These are phyloP conservation scores for Helicoverpa armigera DNA, from an alignment of 1,140 invertebrate genomes.

Conservation along the genomic window DNA sequence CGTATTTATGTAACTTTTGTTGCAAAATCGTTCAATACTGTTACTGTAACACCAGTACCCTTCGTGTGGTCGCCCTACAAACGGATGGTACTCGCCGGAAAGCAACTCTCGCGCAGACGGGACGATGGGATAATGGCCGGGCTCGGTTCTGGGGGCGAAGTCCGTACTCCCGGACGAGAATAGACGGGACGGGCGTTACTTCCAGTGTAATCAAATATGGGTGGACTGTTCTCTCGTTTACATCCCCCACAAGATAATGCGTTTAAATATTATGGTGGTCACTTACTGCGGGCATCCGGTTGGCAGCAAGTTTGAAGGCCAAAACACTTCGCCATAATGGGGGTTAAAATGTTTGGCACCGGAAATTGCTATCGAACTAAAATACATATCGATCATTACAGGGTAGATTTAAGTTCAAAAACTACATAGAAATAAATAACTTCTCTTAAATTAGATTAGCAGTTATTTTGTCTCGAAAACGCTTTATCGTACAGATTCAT, in stretches of 20 bases:
- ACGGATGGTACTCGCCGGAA: conserved; percentile 65
- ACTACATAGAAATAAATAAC: too few relatives aligned
- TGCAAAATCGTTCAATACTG: background rate
- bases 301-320: conserved; percentile 11
- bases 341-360: conserved; percentile 26
- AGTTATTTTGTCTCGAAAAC: background rate
- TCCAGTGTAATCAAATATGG: conserved; percentile 41
- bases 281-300: conserved; percentile 24
- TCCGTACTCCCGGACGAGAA: conserved; percentile 62
- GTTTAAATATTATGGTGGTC: background rate
- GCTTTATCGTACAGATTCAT: conserved; percentile 2
- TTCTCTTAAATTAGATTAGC: too few relatives aligned
- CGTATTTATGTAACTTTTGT: background rate
- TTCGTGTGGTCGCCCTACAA: conserved; percentile 42
- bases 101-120: conserved; percentile 56
- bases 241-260: conserved; percentile 28
- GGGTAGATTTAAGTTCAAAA: background rate
- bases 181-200: conserved; percentile 40
- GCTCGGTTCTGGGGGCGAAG: conserved; percentile 60
- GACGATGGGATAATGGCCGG: conserved; percentile 65
- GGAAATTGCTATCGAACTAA: conserved; percentile 20
- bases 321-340: background rate
- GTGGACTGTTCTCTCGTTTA: conserved; percentile 37
- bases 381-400: background rate
- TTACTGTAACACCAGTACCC: background rate